A percentile compares a stretch with the other conserved stretches of the same genome.
Conservation (phyloP, 2,888 invertebrate species). For the Quadroppia sp. region DNA sequence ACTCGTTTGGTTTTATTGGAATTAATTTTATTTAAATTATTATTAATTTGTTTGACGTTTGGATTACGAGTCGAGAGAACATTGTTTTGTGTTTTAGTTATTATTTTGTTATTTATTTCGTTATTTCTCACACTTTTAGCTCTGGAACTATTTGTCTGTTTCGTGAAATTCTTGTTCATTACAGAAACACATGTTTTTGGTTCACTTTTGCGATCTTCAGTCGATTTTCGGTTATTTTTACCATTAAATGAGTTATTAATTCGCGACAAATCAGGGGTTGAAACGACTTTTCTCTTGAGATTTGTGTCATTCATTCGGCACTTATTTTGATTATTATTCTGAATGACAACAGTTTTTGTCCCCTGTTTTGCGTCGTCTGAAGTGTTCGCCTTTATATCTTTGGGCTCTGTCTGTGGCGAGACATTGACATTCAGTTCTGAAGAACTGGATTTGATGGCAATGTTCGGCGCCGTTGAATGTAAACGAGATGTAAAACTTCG, state of each 20-base stretch:
- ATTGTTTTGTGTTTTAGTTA: neutral
- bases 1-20: neutral
- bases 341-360: neutral
- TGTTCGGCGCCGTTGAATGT: neutral
- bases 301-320: neutral
- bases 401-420: too few relatives aligned
- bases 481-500: neutral
- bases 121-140: neutral
- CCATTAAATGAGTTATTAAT: neutral
- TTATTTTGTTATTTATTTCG: neutral
- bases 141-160: slow-evolving; percentile 2
- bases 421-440: neutral
- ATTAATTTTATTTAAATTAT: neutral
- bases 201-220: neutral
- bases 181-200: neutral
- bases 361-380: too few relatives aligned
- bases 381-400: too few relatives aligned
- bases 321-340: neutral
- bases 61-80: neutral
- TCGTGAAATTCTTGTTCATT: neutral
- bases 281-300: neutral
- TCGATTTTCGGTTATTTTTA: neutral
- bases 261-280: neutral
- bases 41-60: neutral
- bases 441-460: neutral